A percentile compares a stretch with the other conserved stretches of the same genome.
Evolutionary conservation across 2,113 vertebrate genomes (phyloP).

Genomic region (Tetrax tetrax): DNA sequence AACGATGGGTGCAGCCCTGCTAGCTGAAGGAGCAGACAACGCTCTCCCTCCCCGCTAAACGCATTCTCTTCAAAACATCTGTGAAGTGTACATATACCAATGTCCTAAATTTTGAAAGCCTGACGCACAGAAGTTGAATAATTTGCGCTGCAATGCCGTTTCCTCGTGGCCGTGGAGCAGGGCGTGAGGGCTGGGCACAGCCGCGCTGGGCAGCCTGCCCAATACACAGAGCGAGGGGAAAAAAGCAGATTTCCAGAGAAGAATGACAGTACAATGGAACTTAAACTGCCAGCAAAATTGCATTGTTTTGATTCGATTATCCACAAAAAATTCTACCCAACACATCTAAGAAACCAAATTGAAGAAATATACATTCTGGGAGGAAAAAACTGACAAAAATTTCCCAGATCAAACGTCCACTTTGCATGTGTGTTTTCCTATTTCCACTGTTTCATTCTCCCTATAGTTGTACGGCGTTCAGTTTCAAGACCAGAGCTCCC

Average conservation of each 20-base stretch:
- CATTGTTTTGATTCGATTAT: neutral
- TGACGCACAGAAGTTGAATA: fast-evolving
- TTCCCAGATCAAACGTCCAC: neutral
- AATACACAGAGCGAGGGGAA: neutral
- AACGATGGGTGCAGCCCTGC: fast-evolving
- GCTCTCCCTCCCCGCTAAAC: neutral
- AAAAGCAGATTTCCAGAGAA: neutral
- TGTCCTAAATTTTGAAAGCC: fast-evolving
- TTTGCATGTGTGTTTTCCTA: fast-evolving
- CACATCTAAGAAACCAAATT: neutral
- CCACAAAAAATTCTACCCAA: neutral
- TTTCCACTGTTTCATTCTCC: too few species aligned
- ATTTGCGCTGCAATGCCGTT: neutral
- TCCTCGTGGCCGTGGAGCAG: fast-evolving
- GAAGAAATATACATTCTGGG: neutral
- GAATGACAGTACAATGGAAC: fast-evolving
- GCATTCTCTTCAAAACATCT: neutral
- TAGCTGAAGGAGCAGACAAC: neutral
- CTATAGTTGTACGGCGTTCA: fast-evolving
- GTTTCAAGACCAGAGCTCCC: neutral
- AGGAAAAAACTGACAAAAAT: neutral
- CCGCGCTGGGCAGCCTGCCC: neutral
- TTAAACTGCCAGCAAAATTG: neutral
- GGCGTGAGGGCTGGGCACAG: neutral
- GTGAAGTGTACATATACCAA: fast-evolving